Evolutionary conservation across 2,888 invertebrate genomes (phyloP).

Genomic region (Cordylochernes scorpioides): DNA sequence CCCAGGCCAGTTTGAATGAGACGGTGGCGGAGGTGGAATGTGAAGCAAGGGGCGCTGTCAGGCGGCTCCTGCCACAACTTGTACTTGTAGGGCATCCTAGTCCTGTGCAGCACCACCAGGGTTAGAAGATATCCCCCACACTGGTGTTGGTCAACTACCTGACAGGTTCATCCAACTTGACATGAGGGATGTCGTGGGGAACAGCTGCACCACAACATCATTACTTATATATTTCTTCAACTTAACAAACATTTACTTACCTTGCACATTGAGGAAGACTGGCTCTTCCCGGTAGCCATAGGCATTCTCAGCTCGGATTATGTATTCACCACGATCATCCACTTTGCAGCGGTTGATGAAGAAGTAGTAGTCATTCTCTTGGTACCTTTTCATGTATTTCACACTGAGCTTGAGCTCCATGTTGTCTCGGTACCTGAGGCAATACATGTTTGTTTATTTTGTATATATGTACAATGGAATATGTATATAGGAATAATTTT

Average conservation of each 20-base stretch:
- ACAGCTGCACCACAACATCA: no score
- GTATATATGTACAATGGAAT: neutral
- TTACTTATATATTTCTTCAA: neutral
- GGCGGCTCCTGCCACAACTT: constrained; percentile 58
- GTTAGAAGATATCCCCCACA: no score
- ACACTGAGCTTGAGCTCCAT: constrained; percentile 80
- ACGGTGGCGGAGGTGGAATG: constrained; percentile 90
- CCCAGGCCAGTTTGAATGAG: constrained; percentile 78
- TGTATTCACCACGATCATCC: constrained; percentile 88
- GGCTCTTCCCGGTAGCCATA: constrained; percentile 86
- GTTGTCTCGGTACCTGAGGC: constrained; percentile 42
- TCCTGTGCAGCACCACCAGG: no score
- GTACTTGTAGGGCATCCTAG: constrained; percentile 4
- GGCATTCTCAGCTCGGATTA: constrained; percentile 83
- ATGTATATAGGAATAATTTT: neutral
- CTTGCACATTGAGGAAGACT: constrained; percentile 83
- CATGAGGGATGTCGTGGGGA: constrained; percentile 40
- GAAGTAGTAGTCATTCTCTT: constrained; percentile 85
- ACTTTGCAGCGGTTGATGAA: constrained; percentile 82
- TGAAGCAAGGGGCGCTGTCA: constrained; percentile 80
- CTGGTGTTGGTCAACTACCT: no score
- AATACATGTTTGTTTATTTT: neutral
- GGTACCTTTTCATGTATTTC: constrained; percentile 95
- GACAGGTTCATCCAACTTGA: constrained; percentile 24
- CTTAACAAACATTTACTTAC: constrained; percentile 28